Evolutionary conservation across 92 coral and sea anemone genomes (phyloP).

Genomic region (Epizoanthus ramosus): DNA sequence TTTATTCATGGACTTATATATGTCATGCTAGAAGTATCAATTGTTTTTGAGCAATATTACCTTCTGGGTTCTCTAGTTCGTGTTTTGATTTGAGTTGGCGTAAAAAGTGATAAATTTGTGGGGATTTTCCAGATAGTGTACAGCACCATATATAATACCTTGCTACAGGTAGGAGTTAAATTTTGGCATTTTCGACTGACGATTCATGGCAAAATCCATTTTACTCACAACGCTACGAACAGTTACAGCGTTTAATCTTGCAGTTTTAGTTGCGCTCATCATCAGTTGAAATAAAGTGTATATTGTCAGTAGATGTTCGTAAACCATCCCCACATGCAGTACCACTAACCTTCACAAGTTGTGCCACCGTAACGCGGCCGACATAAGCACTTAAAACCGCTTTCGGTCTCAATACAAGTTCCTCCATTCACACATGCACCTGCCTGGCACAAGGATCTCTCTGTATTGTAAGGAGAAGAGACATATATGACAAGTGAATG

Average conservation of each 20-base stretch:
- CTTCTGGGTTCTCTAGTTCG: too few species aligned
- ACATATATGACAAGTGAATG: neutral
- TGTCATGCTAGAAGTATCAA: too few species aligned
- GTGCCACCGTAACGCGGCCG: slow-evolving; percentile 78
- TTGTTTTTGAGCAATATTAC: too few species aligned
- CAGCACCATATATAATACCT: too few species aligned
- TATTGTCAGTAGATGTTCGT: neutral
- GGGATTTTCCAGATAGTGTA: too few species aligned
- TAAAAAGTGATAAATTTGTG: too few species aligned
- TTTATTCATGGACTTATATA: too few species aligned
- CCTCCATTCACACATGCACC: slow-evolving; percentile 88
- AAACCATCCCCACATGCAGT: neutral
- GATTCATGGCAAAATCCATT: neutral
- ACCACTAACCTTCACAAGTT: slow-evolving; percentile 76
- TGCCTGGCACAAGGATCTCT: slow-evolving; percentile 70
- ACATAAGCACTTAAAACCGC: slow-evolving; percentile 85
- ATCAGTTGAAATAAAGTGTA: neutral
- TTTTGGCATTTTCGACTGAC: neutral
- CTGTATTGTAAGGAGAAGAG: slow-evolving; percentile 33
- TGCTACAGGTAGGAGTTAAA: too few species aligned
- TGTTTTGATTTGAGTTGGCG: too few species aligned
- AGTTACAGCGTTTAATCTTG: neutral
- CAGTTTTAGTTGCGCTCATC: neutral
- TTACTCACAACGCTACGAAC: neutral
- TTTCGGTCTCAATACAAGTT: slow-evolving; percentile 87